A percentile compares a stretch with the other conserved stretches of the same genome.
Evolutionary conservation across 1,140 invertebrate species (phyloP).

Genomic region (Saccostrea glomerata): DNA sequence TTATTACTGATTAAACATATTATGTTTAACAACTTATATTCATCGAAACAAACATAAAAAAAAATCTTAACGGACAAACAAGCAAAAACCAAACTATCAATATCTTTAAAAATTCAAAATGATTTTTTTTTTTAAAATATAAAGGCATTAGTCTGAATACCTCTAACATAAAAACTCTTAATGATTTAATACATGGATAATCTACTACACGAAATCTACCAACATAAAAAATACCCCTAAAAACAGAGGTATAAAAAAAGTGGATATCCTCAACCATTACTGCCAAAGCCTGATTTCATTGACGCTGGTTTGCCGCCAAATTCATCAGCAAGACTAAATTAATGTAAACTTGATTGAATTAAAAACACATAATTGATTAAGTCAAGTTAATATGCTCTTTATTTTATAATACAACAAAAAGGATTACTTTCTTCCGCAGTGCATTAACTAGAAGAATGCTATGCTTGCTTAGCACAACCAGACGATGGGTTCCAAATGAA

Average conservation of each 20-base stretch:
- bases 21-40: too few species aligned
- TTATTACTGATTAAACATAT: too few species aligned
- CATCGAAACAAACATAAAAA: too few species aligned
- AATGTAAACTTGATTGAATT: conserved; percentile 45
- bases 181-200: conserved; percentile 9
- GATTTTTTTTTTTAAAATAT: not conserved
- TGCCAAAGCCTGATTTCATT: not conserved
- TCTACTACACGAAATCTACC: not conserved
- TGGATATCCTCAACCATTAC: not conserved
- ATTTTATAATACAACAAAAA: conserved; percentile 8
- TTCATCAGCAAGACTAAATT: conserved; percentile 29
- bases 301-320: conserved; percentile 1
- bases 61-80: too few species aligned
- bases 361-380: conserved; percentile 43
- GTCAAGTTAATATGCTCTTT: conserved; percentile 24
- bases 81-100: too few species aligned
- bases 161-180: not conserved
- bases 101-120: too few species aligned
- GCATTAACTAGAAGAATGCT: conserved; percentile 8
- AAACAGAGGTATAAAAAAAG: not conserved
- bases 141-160: not conserved
- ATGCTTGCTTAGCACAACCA: not conserved
- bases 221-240: not conserved
- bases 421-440: not conserved
- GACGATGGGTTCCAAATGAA: not conserved